A percentile compares a stretch with the other conserved stretches of the same genome.
phyloP scores from a whole-genome alignment of 2,888 invertebrate species.

The Melinopterus prodromus region DNA sequence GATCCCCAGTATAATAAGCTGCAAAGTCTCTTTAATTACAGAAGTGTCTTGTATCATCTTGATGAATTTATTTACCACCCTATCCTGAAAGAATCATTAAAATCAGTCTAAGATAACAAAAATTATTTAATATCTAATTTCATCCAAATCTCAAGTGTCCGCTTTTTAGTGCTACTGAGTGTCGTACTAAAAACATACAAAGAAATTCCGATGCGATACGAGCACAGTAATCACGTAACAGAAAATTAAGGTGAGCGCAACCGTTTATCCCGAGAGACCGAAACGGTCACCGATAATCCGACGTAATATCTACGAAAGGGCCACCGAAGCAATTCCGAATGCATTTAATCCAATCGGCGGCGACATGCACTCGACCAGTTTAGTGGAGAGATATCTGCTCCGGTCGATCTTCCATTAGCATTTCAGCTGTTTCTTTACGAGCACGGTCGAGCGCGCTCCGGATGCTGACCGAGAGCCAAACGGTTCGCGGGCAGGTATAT shows the following conservation, averaged over 20 bases:
- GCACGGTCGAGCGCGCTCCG: background rate
- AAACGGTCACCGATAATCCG: background rate
- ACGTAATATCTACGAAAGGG: background rate
- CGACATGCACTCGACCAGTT: slow-evolving; percentile 4
- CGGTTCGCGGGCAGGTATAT: background rate
- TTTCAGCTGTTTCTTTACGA: slow-evolving; percentile 25
- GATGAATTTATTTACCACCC: no score
- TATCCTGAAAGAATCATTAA: no score
- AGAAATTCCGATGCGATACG: no score
- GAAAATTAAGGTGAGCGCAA: background rate
- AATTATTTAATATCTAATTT: no score
- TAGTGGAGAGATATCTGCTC: slow-evolving; percentile 12
- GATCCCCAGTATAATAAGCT: no score
- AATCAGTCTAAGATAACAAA: no score
- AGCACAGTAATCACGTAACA: background rate
- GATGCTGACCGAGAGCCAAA: background rate
- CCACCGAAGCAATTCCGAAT: background rate
- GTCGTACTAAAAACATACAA: no score
- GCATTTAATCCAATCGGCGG: background rate
- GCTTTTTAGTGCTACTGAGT: no score
- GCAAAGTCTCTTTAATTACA: no score
- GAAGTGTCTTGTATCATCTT: no score
- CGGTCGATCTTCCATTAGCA: slow-evolving; percentile 19
- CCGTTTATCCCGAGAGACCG: background rate
- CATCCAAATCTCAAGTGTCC: no score